Base-by-base conservation (phyloP, 2,888 invertebrate genomes). In the Nomada hirtipes region DNA sequence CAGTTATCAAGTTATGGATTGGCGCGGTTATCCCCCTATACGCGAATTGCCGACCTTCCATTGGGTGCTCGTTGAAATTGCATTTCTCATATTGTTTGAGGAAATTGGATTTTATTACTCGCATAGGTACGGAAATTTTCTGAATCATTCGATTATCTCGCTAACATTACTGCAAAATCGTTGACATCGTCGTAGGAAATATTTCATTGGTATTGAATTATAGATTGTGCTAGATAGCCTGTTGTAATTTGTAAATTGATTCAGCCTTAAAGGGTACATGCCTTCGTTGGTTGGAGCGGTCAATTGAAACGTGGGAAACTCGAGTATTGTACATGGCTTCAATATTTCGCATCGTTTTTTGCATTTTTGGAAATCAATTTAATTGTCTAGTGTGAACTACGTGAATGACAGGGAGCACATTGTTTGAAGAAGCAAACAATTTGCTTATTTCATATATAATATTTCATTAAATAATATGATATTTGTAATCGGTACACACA, bases 71-170 rank as follows among this genome's bases (percentile, higher is more conserved):
- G 95, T 96, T 70, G 97, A 98, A 93, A 94, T 98, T 77, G 96
- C 96, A 0, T 94, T 97, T 65, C 97, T 96, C 92, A 96, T 97
- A 86, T 92, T 97, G 29, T 95, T 96, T 89, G 97, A 97, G 92
- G 98, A 98, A 94, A 95, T 97, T 86, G 96, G 96, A 73, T 98
- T 98, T 93, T 98, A 98, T 93, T 98, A 98, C 92, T 96, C 97
- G 13, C 98, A 98, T 94, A 96, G 97, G 95, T 96, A 93, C 85
- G 15, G 10, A 26, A 26, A 57, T 76, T 53, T 76, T 67, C 63
- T 47, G 13, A 13, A 0, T 11, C 7, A 11, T 23, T 47, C 15
- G 26, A 50, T 11, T 23, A 53, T 26, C 4, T 9, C n/a, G 4
- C 13, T 26, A 26, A 18, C 2, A 47, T 69, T 42, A 9, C 7